Evolutionary conservation across 1,140 invertebrate genomes (phyloP).

Genomic region (Lasioglossum baleicum): DNA sequence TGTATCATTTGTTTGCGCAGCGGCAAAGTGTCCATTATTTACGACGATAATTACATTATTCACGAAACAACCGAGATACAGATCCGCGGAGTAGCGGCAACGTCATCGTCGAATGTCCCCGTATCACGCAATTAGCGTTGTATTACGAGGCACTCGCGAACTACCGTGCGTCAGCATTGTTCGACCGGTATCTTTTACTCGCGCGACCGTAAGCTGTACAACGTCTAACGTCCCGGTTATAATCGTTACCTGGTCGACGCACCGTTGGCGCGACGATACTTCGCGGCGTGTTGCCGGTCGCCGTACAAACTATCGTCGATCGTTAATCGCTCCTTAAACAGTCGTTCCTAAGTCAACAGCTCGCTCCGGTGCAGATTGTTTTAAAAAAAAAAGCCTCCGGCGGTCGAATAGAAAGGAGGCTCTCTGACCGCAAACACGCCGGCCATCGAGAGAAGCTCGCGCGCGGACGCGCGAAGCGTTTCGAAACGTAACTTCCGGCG

Average conservation of each 20-base stretch:
- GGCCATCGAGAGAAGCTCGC: too few species aligned
- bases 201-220: not conserved
- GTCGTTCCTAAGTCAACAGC: conserved; percentile 16
- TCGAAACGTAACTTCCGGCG: conserved; percentile 13
- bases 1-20: too few species aligned
- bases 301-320: conserved; percentile 13
- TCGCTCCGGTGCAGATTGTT: not conserved
- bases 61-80: conserved; percentile 2
- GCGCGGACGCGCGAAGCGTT: not conserved
- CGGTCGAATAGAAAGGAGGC: too few species aligned
- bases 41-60: not conserved
- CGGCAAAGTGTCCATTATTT: too few species aligned
- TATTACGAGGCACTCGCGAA: not conserved
- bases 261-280: not conserved
- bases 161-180: conserved; percentile 6
- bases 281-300: not conserved
- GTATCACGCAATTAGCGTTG: conserved; percentile 8
- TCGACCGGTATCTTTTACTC: not conserved
- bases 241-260: not conserved
- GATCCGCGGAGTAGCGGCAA: not conserved
- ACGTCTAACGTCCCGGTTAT: not conserved
- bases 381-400: not conserved
- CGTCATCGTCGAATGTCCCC: not conserved
- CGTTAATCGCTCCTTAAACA: conserved; percentile 30
- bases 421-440: too few species aligned